Evolutionary conservation across 2,797 vertebrate genomes (phyloP).

Genomic region (Notolepis coatsorum): DNA sequence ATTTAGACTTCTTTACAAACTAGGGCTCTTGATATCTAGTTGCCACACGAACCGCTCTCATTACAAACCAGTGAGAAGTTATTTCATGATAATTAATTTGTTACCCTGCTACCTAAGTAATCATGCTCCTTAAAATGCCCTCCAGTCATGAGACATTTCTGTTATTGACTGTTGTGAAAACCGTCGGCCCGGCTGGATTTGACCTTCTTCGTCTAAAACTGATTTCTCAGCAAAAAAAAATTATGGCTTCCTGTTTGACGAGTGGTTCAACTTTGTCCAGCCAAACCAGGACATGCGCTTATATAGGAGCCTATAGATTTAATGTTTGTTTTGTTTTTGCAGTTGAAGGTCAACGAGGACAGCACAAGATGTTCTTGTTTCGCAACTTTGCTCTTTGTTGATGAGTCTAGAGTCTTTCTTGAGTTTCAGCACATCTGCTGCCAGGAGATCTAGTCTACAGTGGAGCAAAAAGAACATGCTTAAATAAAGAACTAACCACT

Average conservation of each 20-base stretch:
- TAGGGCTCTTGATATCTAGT: no score
- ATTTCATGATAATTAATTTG: no score
- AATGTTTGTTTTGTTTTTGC: slow-evolving; percentile 16
- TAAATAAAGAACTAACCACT: no score
- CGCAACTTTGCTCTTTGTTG: neutral
- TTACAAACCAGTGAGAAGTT: no score
- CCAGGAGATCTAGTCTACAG: no score
- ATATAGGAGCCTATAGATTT: neutral
- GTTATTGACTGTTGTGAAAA: neutral
- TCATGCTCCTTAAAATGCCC: no score
- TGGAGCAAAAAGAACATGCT: no score
- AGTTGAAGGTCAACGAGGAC: neutral
- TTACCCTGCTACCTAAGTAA: no score
- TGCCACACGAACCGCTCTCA: no score
- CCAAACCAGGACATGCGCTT: neutral
- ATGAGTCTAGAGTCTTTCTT: no score
- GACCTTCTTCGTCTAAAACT: neutral
- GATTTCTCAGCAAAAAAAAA: slow-evolving; percentile 9
- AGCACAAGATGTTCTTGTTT: neutral
- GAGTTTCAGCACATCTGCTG: no score
- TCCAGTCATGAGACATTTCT: neutral
- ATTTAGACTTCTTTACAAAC: no score
- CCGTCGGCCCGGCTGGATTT: neutral
- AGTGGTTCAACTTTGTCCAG: slow-evolving; percentile 23
- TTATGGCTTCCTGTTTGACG: slow-evolving; percentile 17